A percentile compares a stretch with the other conserved stretches of the same genome.
Conservation (phyloP, 2,888 invertebrate genomes). For the Chrysodeixis includens region DNA sequence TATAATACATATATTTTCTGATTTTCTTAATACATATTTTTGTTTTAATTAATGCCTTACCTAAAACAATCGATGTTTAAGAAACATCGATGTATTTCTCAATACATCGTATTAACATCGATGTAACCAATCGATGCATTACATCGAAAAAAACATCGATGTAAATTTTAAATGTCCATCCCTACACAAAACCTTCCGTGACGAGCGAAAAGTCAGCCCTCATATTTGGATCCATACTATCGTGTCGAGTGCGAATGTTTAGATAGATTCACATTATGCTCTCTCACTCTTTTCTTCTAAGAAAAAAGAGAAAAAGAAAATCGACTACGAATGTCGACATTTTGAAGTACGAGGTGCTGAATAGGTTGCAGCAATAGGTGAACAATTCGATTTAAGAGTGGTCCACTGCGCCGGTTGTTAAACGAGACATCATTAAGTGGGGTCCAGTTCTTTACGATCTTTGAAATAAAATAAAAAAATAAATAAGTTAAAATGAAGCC, state of each 20-base stretch:
- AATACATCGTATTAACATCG: too few relatives aligned
- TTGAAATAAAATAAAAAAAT: too few relatives aligned
- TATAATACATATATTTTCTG: too few relatives aligned
- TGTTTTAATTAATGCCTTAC: background rate
- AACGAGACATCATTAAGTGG: too few relatives aligned
- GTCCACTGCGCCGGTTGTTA: too few relatives aligned
- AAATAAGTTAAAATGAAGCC: too few relatives aligned
- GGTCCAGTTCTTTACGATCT: too few relatives aligned
- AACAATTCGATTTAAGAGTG: background rate
- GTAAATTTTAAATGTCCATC: too few relatives aligned
- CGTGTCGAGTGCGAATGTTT: conserved; percentile 30
- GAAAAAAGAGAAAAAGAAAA: conserved; percentile 22
- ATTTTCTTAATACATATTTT: background rate
- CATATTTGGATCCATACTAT: conserved; percentile 41
- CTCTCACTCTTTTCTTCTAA: conserved; percentile 7
- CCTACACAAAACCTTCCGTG: conserved; percentile 86
- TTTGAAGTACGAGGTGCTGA: conserved; percentile 27
- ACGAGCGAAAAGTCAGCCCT: conserved; percentile 85
- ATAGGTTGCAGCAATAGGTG: conserved; percentile 20
- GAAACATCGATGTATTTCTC: too few relatives aligned
- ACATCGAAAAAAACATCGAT: too few relatives aligned
- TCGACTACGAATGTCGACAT: conserved; percentile 36
- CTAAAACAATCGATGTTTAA: background rate
- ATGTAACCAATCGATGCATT: too few relatives aligned
- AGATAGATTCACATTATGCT: conserved; percentile 34